Base-by-base conservation (phyloP, 2,888 invertebrate genomes). In the Parnassius glacialis region DNA sequence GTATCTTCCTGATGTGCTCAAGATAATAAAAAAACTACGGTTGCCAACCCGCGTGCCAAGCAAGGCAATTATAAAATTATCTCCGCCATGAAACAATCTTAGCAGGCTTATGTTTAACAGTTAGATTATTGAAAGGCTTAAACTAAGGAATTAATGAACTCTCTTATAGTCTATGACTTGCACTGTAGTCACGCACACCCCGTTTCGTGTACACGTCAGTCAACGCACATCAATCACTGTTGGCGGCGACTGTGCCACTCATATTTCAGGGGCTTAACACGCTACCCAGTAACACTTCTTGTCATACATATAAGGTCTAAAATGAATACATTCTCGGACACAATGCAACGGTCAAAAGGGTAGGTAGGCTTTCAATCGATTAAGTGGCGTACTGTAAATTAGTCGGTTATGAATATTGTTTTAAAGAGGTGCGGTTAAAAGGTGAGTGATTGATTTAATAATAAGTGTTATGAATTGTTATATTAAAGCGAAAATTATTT, bases 211-310 rank as follows among this genome's bases (percentile, higher is more conserved):
- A 78, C 74, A 83, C 79, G 82, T 80, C 89, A 87, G 85, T 89
- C 89, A 88, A 80, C 81, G 77, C 83, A 79, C 88, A 89, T 89
- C 89, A 89, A 88, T 88, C 89, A 89, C 85, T 84, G 87, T 81
- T 84, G 76, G 75, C 81, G 81, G 81, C 81, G 84, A 83, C 84
- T 84, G 81, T 78, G 80, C 85, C 81, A 85, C 88, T 88, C 89
- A 85, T 86, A 85, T 88, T 88, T 85, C 86, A 87, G 80, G 75
- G 76, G 69, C 73, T 74, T 63, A 72, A 66, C 66, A 66, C 64
- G 61, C 64, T 65, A 67, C 63, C 62, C 61, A 63, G 52, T 57
- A 42, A 52, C 64, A 65, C 75, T 69, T 84, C 76, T 68, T n/a
- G 45, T 71, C 2, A 66, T 41, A 12, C 13, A 3, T 12, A 63